Percentiles rank a stretch among this genome's conserved stretches.
Evolutionary conservation across 2,113 vertebrate genomes (phyloP).

Genomic region (Fulmarus glacialis): DNA sequence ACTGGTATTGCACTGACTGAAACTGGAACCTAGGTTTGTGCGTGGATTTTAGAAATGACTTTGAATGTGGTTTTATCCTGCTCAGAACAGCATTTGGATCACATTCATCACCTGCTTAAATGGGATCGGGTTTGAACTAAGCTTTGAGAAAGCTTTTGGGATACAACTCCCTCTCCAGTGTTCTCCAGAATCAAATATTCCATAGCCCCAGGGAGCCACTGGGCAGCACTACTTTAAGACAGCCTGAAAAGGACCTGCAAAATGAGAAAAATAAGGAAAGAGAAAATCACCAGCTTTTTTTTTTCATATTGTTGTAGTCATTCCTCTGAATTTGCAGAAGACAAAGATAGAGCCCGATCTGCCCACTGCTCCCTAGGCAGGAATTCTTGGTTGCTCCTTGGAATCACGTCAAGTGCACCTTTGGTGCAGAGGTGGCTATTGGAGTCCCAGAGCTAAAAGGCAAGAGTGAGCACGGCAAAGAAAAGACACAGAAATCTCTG

Average conservation of each 20-base stretch:
- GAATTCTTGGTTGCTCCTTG: neutral
- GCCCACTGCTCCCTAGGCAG: neutral
- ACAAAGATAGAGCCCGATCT: neutral
- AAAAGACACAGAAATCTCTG: neutral
- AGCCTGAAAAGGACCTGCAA: neutral
- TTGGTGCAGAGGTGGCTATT: neutral
- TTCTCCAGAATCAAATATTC: neutral
- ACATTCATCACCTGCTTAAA: slow-evolving; percentile 43
- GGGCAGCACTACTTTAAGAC: neutral
- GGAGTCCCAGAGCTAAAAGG: neutral
- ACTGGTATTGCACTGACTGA: neutral
- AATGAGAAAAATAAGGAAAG: neutral
- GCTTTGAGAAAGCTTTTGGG: slow-evolving; percentile 18
- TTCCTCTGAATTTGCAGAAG: neutral
- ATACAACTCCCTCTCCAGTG: neutral
- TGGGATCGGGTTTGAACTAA: neutral
- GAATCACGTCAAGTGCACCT: neutral
- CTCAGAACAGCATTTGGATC: slow-evolving; percentile 6
- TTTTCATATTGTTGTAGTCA: neutral
- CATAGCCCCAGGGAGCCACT: neutral
- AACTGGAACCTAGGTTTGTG: neutral
- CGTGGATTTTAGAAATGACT: neutral
- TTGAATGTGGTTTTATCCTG: neutral
- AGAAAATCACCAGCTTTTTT: neutral
- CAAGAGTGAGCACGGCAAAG: neutral